These are phyloP conservation scores for Brachyhypopomus gauderio DNA, from an alignment of 2,113 vertebrate species.

Conservation along the genomic window DNA sequence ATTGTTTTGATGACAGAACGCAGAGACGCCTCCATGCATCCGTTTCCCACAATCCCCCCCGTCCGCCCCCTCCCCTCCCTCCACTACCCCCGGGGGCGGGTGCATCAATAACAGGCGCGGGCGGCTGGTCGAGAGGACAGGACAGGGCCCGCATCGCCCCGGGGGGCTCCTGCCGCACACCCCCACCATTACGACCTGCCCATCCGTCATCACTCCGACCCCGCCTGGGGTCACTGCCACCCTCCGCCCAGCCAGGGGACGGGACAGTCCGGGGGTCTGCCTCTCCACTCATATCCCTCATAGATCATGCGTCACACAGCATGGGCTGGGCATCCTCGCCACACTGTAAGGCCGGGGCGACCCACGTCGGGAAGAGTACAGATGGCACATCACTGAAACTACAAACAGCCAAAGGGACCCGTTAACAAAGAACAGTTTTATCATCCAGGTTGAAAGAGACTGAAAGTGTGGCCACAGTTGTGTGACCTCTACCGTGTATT, in stretches of 20 bases:
- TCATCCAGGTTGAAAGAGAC: neutral
- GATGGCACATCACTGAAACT: slow-evolving; percentile 18
- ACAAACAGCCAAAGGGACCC: neutral
- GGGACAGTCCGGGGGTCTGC: slow-evolving; percentile 47
- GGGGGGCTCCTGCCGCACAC: slow-evolving; percentile 71
- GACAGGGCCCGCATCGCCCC: slow-evolving; percentile 64
- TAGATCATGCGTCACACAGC: slow-evolving; percentile 32
- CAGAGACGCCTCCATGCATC: slow-evolving; percentile 83
- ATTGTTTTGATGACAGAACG: slow-evolving; percentile 94
- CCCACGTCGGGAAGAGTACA: slow-evolving; percentile 25
- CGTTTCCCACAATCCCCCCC: slow-evolving; percentile 86
- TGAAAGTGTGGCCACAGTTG: too few relatives aligned
- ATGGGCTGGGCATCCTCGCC: slow-evolving; percentile 5
- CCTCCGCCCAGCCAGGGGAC: slow-evolving; percentile 49
- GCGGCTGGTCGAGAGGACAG: slow-evolving; percentile 70
- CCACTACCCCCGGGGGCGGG: slow-evolving; percentile 85
- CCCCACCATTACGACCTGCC: slow-evolving; percentile 76
- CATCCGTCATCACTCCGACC: slow-evolving; percentile 69
- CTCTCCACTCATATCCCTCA: slow-evolving; percentile 41
- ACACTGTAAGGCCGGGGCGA: slow-evolving; percentile 29
- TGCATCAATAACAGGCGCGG: slow-evolving; percentile 91
- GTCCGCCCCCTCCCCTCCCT: slow-evolving; percentile 77
- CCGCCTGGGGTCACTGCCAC: slow-evolving; percentile 52
- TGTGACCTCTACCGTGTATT: too few relatives aligned
- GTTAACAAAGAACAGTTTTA: neutral